A percentile compares a stretch with the other conserved stretches of the same genome.
Conservation (phyloP, 2,797 vertebrate species). For the Rallus crepitans region DNA sequence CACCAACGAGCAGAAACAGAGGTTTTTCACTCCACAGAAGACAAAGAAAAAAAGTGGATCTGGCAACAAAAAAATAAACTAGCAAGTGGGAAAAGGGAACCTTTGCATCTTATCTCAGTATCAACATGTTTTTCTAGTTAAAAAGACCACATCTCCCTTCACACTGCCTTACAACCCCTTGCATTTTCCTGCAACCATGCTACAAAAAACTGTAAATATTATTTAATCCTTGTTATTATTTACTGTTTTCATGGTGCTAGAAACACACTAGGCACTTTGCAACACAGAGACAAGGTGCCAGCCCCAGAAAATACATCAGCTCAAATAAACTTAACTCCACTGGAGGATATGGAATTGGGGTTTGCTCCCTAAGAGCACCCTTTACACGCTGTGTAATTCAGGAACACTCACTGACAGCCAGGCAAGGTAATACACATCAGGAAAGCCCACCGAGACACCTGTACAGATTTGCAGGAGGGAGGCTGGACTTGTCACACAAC, state of each 20-base stretch:
- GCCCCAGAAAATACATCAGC: background rate
- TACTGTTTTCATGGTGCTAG: background rate
- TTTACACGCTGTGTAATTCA: fast-evolving
- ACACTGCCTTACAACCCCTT: background rate
- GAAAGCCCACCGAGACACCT: fast-evolving
- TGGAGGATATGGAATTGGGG: fast-evolving
- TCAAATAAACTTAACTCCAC: background rate
- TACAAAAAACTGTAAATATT: background rate
- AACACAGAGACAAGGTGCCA: background rate
- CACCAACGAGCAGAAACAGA: background rate
- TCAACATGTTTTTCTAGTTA: background rate
- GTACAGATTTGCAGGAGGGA: background rate
- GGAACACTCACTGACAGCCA: background rate
- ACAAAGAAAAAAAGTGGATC: background rate
- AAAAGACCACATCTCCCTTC: background rate
- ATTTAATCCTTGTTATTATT: background rate
- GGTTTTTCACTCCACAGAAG: background rate
- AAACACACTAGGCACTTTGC: background rate
- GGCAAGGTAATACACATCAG: background rate
- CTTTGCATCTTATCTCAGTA: background rate
- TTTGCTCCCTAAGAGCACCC: background rate
- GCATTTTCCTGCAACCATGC: background rate
- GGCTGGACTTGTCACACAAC: too few species aligned
- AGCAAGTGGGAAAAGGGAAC: background rate
- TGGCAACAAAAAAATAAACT: slow-evolving; percentile 3